Evolutionary conservation across 2,888 invertebrate genomes (phyloP).

Genomic region (Temnothorax unifasciatus): DNA sequence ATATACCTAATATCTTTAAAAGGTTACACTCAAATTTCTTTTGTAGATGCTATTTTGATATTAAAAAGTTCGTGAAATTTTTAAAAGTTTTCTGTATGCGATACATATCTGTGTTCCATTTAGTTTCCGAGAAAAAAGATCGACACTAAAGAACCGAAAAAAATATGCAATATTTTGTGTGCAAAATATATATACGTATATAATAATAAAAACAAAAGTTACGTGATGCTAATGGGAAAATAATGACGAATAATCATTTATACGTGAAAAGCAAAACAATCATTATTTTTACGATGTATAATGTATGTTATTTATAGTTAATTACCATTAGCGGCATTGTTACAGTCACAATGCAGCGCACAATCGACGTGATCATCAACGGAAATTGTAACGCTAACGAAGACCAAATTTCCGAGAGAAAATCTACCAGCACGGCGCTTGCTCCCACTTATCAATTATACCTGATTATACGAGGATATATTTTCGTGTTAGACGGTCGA

Average conservation of each 20-base stretch:
- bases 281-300: not conserved
- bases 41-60: not conserved
- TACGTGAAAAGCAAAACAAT: not conserved
- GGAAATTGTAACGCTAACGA: not conserved
- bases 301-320: not conserved
- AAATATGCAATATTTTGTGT: not conserved
- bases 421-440: not conserved
- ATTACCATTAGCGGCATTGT: not conserved
- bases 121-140: not conserved
- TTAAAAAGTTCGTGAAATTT: not conserved
- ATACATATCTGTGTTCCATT: not conserved
- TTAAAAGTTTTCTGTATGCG: not conserved
- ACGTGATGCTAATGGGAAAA: not conserved
- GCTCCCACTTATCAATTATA: not conserved
- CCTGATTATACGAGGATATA: constrained; percentile 4
- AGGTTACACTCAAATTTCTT: not conserved
- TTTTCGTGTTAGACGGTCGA: constrained; percentile 19
- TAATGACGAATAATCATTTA: not conserved
- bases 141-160: not conserved
- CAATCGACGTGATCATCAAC: not conserved
- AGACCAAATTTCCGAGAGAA: not conserved
- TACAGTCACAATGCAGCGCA: not conserved
- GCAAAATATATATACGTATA: not conserved
- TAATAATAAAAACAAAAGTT: not conserved
- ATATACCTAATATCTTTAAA: not conserved